Base-by-base conservation (phyloP, 1,140 invertebrate species). In the Drosophila obscura region DNA sequence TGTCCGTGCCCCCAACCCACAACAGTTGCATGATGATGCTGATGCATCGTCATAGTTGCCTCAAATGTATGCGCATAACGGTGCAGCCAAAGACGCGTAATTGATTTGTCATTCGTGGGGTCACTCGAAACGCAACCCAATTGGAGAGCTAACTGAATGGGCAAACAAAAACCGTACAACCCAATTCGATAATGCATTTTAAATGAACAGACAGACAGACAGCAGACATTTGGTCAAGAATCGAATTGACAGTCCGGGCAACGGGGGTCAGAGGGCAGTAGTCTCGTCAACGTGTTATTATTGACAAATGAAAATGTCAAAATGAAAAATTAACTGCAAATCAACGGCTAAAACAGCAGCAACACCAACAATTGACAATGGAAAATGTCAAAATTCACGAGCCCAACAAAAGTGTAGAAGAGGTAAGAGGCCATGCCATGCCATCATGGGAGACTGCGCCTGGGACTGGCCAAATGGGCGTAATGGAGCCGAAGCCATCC, bases 261-360 rank as follows among this genome's bases (percentile, higher is more conserved):
- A 15, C 41, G 35, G 35, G 35, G 16, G 61, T 26, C 44, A 46
- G 58, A 78, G 56, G 51, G 24, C 58, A 50, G 43, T 56, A 67
- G 71, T 60, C 67, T 73, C 72, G 80, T 81, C 72, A 90, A 80
- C 78, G 79, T 80, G 80, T 79, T 82, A 77, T 84, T 85, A 90
- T 90, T 90, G 87, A 90, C 87, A 90, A 90, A 90, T 90, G 78
- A 69, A 90, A 90, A 90, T 90, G 85, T 90, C 85, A 85, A 79
- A 85, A 90, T 90, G 85, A 90, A 90, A 85, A 85, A 90, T 90
- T 84, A 90, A 79, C 84, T 73, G 61, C 68, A 88, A 85, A 85
- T 84, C 78, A 76, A 88, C 73, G 80, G 67, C 57, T 51, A 63
- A 49, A 59, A 64, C 49, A 50, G 68, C 31, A 62, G n/a, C 41